Conservation (phyloP, 2,797 vertebrate species). For the Crax fasciolata region DNA sequence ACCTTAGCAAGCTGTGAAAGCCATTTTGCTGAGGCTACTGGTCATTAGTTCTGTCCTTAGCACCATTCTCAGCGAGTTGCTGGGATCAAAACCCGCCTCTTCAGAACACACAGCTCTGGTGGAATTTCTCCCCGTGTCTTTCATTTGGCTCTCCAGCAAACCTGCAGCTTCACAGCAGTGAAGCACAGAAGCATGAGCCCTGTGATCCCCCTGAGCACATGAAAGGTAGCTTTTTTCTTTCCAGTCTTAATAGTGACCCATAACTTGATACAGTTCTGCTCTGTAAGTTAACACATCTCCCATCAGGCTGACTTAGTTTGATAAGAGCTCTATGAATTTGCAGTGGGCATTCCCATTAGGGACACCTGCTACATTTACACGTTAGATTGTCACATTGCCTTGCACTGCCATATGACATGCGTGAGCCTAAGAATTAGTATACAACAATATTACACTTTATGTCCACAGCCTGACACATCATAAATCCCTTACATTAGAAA, state of each 20-base stretch:
- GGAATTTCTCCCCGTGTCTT: not conserved
- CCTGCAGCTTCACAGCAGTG: not conserved
- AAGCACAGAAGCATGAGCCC: not conserved
- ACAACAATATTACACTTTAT: not conserved
- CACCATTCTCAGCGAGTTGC: not conserved
- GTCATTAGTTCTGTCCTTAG: not conserved
- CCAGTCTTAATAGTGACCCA: not conserved
- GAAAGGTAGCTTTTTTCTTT: not conserved
- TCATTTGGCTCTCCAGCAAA: not conserved
- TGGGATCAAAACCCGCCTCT: not conserved
- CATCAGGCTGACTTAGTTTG: not conserved
- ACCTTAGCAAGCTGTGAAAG: not conserved
- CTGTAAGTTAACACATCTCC: not conserved
- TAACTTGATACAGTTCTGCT: not conserved
- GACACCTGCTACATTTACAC: not conserved
- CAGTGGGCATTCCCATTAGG: not conserved
- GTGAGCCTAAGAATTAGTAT: conserved; percentile 1
- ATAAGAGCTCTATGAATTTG: not conserved
- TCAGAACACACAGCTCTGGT: not conserved
- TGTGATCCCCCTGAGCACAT: not conserved
- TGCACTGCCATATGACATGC: not conserved
- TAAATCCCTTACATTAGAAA: conserved; percentile 25
- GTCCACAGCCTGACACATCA: not conserved
- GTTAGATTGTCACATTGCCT: not conserved
- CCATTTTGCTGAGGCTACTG: not conserved